Base-by-base conservation (phyloP, 2,113 vertebrate genomes). In the Mustela nigripes region DNA sequence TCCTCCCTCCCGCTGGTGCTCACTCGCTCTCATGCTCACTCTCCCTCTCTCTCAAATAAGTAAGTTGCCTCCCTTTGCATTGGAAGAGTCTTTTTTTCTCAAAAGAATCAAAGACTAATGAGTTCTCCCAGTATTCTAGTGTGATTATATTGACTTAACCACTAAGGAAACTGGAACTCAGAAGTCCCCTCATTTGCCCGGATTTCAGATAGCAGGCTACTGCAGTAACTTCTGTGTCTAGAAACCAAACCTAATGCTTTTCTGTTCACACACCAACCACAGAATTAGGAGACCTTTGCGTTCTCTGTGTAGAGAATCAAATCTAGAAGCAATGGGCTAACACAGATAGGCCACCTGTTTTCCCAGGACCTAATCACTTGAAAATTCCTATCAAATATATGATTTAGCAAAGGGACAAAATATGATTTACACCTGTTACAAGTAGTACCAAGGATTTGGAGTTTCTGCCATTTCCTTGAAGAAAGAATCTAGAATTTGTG, bases 351-450 rank as follows among this genome's bases (percentile, higher is more conserved):
- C 11, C 19, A 48, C 42, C 50, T 96, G 28, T 71, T 93, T 87
- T 36, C 67, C 63, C 50, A 91, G 39, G 94, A 86, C 48, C 11
- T 3, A 86, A 28, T 86, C 14, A 63, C 78, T 91, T 87, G 36
- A 97, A 82, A 58, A 92, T 91, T 94, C 81, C 65, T 42, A 76
- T 31, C 53, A 18, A 88, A 85, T 88, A 78, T n/a, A 62, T 81
- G 39, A 96, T 39, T 97, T 89, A 94, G 26, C 78, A 91, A 82
- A 96, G 14, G 5, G 9, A 33, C 67, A 94, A 63, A 85, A 88
- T 11, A 53, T 4, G 73, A 63, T 84, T 93, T 67, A 86, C 26
- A 58, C 53, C n/a, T 83, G 42, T 73, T 48, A 22, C 21, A 16
- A 42, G 9, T 28, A 69, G 45, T 73, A 56, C 39, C 26, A 65